phyloP scores from a whole-genome alignment of 2,888 invertebrate species.

The Nephrotoma guestfalica region DNA sequence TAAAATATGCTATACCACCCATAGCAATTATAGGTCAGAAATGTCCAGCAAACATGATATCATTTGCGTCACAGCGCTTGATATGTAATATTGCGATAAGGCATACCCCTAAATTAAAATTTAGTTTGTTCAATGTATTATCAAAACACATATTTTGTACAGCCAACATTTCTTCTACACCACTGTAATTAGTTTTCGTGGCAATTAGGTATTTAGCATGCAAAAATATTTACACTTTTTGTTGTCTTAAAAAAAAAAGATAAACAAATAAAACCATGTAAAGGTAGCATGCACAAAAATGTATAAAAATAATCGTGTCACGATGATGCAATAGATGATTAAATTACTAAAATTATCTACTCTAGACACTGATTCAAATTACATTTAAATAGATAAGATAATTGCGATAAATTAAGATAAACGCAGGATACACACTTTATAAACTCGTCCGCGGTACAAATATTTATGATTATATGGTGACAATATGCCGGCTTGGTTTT shows the following conservation, averaged over 20 bases:
- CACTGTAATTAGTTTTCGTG: not conserved
- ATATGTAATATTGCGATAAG: not conserved
- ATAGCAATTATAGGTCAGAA: not conserved
- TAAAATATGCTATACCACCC: not conserved
- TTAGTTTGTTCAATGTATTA: not conserved
- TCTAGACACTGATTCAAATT: not conserved
- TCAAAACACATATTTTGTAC: not conserved
- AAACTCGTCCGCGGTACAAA: not conserved
- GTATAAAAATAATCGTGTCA: not conserved
- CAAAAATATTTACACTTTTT: not conserved
- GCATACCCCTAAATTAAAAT: not conserved
- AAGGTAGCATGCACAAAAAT: not conserved
- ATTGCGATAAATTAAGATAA: not conserved
- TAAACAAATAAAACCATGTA: not conserved
- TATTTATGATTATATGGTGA: not conserved
- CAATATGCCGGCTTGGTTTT: not conserved
- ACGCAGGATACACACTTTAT: not conserved
- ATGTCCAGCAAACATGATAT: not conserved
- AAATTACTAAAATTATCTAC: not conserved
- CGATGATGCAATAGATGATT: not conserved
- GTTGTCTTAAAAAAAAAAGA: not conserved
- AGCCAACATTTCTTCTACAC: not conserved
- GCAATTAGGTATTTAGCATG: not conserved
- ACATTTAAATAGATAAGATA: not conserved
- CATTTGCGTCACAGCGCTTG: not conserved